Evolutionary conservation across 2,797 vertebrate species (phyloP), one percentile per base, ranked within the genome.

Genomic region (Pipistrellus nathusii): DNA sequence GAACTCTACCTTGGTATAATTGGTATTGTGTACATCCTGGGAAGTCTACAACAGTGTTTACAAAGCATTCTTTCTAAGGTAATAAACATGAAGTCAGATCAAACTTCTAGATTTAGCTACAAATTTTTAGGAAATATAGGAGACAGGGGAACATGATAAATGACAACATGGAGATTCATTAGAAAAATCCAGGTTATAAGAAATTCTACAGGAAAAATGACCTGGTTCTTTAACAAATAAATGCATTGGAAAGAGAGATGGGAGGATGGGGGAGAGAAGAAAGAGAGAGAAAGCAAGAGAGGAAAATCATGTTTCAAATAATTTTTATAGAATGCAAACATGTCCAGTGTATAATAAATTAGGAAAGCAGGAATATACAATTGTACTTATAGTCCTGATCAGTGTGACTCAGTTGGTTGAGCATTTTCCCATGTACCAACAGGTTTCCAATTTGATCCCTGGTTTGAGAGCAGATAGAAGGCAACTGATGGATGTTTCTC

Each of bases 251-350:
- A 35, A 93, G 66, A 76, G 46, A 35, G 13, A 53, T 14, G 3
- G 17, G n/a, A 30, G 25, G 8, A 8, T 27, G 4, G 51, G 11
- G 3, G 23, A 2, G 21, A 53, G 20, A 53, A 77, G 66, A 69
- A 21, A 38, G 6, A 72, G 5, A 18, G 13, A 18, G 13, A 30
- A 18, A 41, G 18, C 38, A 7, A 35, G 20, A 85, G 55, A 18
- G 13, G 81, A 6, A 38, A 38, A 32, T 69, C 8, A 59, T 80
- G 11, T 62, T 94, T 83, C 44, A 88, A 78, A 80, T 72, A 57
- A 85, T 57, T 64, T 55, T 91, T 81, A 57, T 38, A 66, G 76
- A 12, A 14, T 84, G 35, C 25, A 88, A 85, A 91, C 85, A 51
- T 20, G 12, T 6, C 15, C 48, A 81, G 14, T 18, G 32, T 69